Evolutionary conservation across 2,888 invertebrate species (phyloP), one percentile per base, ranked within the genome.

Genomic region (Cerceris ruficornis): DNA sequence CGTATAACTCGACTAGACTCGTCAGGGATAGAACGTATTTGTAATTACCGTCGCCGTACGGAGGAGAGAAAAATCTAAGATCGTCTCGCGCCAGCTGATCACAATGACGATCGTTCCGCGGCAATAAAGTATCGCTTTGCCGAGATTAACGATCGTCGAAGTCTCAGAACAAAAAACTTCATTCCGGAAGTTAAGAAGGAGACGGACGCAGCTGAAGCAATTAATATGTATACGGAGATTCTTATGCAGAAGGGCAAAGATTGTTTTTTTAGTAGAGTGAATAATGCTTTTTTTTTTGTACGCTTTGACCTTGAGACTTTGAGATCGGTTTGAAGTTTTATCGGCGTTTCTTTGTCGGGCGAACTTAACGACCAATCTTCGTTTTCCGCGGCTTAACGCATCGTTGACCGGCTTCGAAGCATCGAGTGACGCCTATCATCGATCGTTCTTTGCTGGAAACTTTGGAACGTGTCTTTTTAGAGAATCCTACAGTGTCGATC

Each of bases 1-100:
- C 81, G 70, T 77, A 83, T 80, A 86, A 88, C 84, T 82, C 84
- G 82, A 82, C 69, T 80, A 80, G 62, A 69, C 65, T 67, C 75
- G 76, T 77, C 83, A 69, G 75, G 75, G 65, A 70, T 69, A 64
- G 68, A 72, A 71, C 70, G 69, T 83, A 83, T 67, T 69, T 72
- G 67, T 80, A 80, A 82, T 82, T 83, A 82, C 64, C 64, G 57
- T 39, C 54, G 83, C 64, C 73, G 68, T 65, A 65, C 17, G 55
- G 64, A 55, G 70, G 62, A 57, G 67, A 60, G 69, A 61, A 75
- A 61, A 80, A 77, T 75, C 68, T 66, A 15, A 50, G 67, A 11
- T 57, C 28, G 15, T 8, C 15, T 41, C 54, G 46, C 49, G 39
- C 28, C 55, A 8, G 17, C n/a, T 55, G 9, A 11, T n/a, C 7